These are phyloP conservation scores for Chaenogobius annularis DNA, from an alignment of 2,113 vertebrate genomes.

Conservation along the genomic window DNA sequence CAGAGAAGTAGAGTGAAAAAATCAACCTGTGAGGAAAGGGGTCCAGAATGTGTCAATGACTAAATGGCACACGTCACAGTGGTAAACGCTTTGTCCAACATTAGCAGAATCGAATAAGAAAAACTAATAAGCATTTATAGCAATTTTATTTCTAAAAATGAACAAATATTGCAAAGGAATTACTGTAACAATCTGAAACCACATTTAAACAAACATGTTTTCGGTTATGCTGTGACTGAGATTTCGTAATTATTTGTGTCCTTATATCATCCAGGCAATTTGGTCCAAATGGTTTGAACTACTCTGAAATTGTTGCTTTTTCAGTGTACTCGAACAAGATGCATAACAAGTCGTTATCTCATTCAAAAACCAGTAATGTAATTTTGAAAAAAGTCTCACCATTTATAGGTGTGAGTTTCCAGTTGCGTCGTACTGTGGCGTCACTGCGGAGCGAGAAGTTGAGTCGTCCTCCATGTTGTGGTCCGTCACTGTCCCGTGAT, in stretches of 20 bases:
- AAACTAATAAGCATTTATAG: slow-evolving; percentile 3
- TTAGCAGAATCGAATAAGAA: slow-evolving; percentile 18
- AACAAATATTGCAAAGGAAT: not conserved
- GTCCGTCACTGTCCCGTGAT: slow-evolving; percentile 73
- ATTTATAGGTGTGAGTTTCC: slow-evolving; percentile 82
- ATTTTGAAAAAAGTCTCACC: slow-evolving; percentile 58
- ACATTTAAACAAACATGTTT: not conserved
- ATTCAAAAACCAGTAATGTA: not conserved
- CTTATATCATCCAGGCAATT: not conserved
- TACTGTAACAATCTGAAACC: not conserved
- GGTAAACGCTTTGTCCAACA: slow-evolving; percentile 28
- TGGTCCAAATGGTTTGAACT: not conserved
- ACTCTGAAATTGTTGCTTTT: not conserved
- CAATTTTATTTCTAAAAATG: not conserved
- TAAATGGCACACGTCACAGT: slow-evolving; percentile 53
- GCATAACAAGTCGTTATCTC: not conserved
- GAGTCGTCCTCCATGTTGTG: slow-evolving; percentile 72
- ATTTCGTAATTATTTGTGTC: not conserved
- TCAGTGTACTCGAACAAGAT: not conserved
- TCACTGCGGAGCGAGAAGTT: slow-evolving; percentile 81
- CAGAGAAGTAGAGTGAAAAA: slow-evolving; percentile 44
- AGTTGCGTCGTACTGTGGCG: slow-evolving; percentile 76
- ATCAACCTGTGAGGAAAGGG: slow-evolving; percentile 40
- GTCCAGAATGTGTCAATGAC: slow-evolving; percentile 50
- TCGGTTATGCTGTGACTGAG: not conserved